Conservation (phyloP, 2,113 vertebrate genomes). For the Oreotrochilus melanogaster region DNA sequence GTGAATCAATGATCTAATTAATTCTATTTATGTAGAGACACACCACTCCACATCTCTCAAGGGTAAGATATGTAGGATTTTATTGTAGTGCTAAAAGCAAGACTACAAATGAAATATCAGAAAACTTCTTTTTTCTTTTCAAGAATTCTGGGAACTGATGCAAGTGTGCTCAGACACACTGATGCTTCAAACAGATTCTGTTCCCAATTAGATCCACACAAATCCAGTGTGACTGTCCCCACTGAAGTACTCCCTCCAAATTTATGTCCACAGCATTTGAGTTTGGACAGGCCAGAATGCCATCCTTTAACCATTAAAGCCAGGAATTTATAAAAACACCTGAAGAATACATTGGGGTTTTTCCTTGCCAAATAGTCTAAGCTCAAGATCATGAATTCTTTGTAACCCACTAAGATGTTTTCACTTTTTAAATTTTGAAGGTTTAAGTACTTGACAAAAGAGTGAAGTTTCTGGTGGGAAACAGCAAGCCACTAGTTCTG, state of each 20-base stretch:
- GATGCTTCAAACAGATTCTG: background rate
- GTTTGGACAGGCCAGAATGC: background rate
- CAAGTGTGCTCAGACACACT: background rate
- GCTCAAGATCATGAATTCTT: background rate
- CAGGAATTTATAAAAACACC: background rate
- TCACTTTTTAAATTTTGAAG: background rate
- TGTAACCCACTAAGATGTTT: background rate
- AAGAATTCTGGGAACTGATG: background rate
- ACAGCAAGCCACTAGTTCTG: background rate
- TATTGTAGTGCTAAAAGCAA: conserved; percentile 34
- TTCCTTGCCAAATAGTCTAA: background rate
- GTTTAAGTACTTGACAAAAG: background rate
- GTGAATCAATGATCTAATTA: conserved; percentile 66
- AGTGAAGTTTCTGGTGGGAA: background rate
- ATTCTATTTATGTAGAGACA: conserved; percentile 64
- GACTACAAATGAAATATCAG: background rate
- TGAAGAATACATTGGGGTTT: background rate
- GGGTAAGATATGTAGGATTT: conserved; percentile 38
- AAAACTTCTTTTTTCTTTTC: conserved; percentile 18
- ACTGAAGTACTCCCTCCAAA: background rate
- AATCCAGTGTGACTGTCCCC: background rate
- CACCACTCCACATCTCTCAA: conserved; percentile 60
- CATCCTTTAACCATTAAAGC: background rate
- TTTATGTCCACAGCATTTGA: background rate
- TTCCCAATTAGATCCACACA: background rate